A percentile compares a stretch with the other conserved stretches of the same genome.
Evolutionary conservation across 2,888 invertebrate species (phyloP).

Genomic region (Anoplius nigerrimus): DNA sequence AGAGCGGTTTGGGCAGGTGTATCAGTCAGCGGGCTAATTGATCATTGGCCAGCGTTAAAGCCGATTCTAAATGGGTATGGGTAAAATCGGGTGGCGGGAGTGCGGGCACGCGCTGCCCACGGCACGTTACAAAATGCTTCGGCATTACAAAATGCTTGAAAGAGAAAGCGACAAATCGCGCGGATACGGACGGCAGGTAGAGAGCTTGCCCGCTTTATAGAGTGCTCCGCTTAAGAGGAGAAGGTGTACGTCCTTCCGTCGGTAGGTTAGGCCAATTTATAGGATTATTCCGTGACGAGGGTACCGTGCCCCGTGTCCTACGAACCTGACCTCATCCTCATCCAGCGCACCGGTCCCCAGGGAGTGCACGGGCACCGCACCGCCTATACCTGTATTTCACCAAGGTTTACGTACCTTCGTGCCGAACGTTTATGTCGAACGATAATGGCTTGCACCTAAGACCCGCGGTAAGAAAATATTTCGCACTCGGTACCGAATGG

Average conservation of each 20-base stretch:
- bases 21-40: no score
- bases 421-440: conserved; percentile 33
- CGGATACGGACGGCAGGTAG: neutral
- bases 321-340: conserved; percentile 47
- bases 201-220: conserved; percentile 2
- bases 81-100: neutral
- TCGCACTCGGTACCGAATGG: no score
- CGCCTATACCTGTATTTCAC: conserved; percentile 43
- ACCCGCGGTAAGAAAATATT: neutral
- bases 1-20: neutral
- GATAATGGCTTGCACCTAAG: conserved; percentile 13
- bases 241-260: conserved; percentile 14
- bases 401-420: conserved; percentile 26
- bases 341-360: conserved; percentile 16
- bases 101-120: neutral
- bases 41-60: neutral
- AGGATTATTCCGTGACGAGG: conserved; percentile 44
- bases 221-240: neutral
- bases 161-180: conserved; percentile 2
- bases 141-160: conserved; percentile 3
- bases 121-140: neutral
- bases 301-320: conserved; percentile 31
- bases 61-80: neutral
- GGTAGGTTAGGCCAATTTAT: conserved; percentile 36
- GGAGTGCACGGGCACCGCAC: conserved; percentile 9